Percentiles rank a stretch among this genome's conserved stretches.
phyloP scores from a whole-genome alignment of 2,888 invertebrate species.

The Athrips mouffetella region DNA sequence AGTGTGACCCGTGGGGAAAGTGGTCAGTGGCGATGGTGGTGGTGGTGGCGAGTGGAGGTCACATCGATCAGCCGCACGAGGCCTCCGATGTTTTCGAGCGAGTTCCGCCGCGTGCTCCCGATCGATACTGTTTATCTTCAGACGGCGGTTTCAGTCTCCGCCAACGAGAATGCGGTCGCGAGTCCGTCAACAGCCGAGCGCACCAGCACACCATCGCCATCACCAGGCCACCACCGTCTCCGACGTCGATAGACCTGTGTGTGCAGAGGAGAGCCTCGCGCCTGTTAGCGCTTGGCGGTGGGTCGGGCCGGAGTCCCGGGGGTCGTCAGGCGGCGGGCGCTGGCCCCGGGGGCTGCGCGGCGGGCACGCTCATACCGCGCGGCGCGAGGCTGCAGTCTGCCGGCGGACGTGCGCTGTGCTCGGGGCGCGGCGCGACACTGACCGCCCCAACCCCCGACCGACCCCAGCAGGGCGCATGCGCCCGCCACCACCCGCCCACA shows the following conservation, averaged over 20 bases:
- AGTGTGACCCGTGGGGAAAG: too few relatives aligned
- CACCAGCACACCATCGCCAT: too few relatives aligned
- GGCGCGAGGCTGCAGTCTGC: constrained; percentile 5
- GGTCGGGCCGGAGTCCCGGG: neutral
- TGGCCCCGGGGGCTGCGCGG: constrained; percentile 17
- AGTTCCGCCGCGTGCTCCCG: constrained; percentile 12
- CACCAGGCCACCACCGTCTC: neutral
- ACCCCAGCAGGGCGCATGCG: constrained; percentile 14
- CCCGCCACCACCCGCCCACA: constrained; percentile 8
- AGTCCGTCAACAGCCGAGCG: too few relatives aligned
- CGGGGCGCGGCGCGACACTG: constrained; percentile 7
- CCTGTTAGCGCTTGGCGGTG: neutral
- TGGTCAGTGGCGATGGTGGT: neutral
- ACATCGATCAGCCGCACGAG: constrained; percentile 20
- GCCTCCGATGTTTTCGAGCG: constrained; percentile 8
- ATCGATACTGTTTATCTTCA: constrained; percentile 2
- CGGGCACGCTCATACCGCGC: constrained; percentile 12
- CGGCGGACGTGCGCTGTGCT: constrained; percentile 7
- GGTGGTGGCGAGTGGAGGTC: constrained; percentile 12
- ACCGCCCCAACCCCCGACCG: constrained; percentile 12
- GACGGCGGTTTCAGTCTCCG: neutral
- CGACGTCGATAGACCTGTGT: neutral
- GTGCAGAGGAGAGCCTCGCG: neutral
- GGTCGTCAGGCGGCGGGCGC: neutral
- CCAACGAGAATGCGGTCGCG: too few relatives aligned